These are phyloP conservation scores for Spicauda simplicius DNA, from an alignment of 2,888 invertebrate species.

Conservation along the genomic window DNA sequence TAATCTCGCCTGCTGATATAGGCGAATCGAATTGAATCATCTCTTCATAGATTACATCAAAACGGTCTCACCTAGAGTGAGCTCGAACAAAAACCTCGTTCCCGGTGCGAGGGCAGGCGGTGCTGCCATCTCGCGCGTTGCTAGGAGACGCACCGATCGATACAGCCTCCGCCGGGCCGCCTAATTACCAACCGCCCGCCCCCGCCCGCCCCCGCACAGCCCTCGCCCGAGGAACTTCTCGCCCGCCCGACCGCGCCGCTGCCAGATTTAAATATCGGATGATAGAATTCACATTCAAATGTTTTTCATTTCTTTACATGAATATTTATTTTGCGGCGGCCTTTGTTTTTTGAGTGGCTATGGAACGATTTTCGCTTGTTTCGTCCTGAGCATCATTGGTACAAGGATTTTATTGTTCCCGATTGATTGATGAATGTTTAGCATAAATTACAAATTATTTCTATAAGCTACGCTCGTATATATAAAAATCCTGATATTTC, in stretches of 20 bases:
- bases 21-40: constrained; percentile 76
- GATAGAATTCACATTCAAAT: constrained; percentile 82
- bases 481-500: no score
- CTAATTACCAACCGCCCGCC: constrained; percentile 73
- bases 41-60: constrained; percentile 76
- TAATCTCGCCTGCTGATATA: constrained; percentile 52
- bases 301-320: constrained; percentile 71
- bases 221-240: constrained; percentile 61
- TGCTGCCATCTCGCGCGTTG: constrained; percentile 82
- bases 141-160: constrained; percentile 82
- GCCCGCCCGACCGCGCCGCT: constrained; percentile 68
- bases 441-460: no score
- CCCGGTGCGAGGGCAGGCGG: constrained; percentile 69
- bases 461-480: no score
- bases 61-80: constrained; percentile 77
- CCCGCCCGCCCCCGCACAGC: constrained; percentile 46
- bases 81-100: constrained; percentile 75
- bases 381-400: constrained; percentile 6
- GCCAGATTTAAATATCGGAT: constrained; percentile 82
- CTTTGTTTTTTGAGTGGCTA: constrained; percentile 50
- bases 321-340: constrained; percentile 67
- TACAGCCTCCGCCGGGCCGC: constrained; percentile 84
- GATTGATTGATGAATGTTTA: no score
- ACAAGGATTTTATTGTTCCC: neutral
- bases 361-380: constrained; percentile 47